Evolutionary conservation across 2,888 invertebrate species (phyloP), one percentile per base, ranked within the genome.

Genomic region (Pilophorus perplexus): DNA sequence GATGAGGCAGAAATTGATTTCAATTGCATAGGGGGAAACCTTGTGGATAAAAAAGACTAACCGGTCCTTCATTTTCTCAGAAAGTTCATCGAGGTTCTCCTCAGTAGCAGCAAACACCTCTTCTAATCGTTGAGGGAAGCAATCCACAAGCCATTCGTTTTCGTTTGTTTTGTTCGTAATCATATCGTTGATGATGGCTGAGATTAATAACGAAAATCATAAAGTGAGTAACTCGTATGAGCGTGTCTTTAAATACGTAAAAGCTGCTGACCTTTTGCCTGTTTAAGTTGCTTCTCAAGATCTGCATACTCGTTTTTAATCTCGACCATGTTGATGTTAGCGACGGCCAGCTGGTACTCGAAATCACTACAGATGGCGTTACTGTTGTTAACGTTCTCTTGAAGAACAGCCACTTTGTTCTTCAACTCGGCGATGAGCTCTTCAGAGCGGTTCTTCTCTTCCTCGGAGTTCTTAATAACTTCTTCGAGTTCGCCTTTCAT

Each of bases 341-440:
- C 66, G 38, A 69, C 68, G 8, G 50, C 60, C 16, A 70, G 37
- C 27, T 68, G 54, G 33, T 57, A 23, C 46, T 70, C 70, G 10
- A 70, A 23, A 14, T 68, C 66, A n/a, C 46, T 67, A 27, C 69
- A 67, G 18, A 70, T 62, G 10, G 69, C 46, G 33, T 60, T 69
- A 27, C 57, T 64, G 16, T 70, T 70, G 16, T 52, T 60, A 8
- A 70, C 38, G 22, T 71, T 70, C 64, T 71, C 69, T 38, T 68
- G 54, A 27, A 70, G 18, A 12, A 66, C 60, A 42, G 48, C 65
- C 28, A 69, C 33, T 46, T 68, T 57, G 27, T 48, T 60, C 42
- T 66, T 54, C 14, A 70, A 60, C 22, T 71, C 68, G n/a, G 67
- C 23, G 10, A 70, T 50, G 20, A 55, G 48, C 16, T 68, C 54